Conservation (phyloP, 37 sponge, comb jelly and placozoan species). For the Crambe crambe region DNA sequence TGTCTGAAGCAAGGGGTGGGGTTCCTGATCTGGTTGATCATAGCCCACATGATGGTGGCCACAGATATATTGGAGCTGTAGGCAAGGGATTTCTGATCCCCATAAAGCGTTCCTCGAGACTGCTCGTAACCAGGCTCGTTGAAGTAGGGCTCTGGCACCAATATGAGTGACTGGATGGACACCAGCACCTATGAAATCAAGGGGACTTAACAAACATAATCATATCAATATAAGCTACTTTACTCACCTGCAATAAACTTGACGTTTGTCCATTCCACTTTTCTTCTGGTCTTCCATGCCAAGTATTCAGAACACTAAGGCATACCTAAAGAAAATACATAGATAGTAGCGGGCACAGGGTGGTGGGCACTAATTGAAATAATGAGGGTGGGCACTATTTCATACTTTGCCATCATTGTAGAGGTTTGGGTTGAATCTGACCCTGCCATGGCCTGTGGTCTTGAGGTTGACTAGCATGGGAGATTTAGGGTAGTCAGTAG, state of each 20-base stretch:
- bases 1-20: conserved; percentile 86
- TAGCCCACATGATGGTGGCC: conserved; percentile 89
- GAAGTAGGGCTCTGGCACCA: conserved; percentile 96
- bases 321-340: conserved; percentile 74
- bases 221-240: too few relatives aligned
- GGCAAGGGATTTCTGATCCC: conserved; percentile 71
- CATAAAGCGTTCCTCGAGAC: conserved; percentile 73
- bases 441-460: conserved; percentile 84
- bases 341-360: too few relatives aligned
- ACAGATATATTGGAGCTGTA: conserved; percentile 81
- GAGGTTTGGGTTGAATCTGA: conserved; percentile 94
- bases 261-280: conserved; percentile 88
- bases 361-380: too few relatives aligned
- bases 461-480: conserved; percentile 90
- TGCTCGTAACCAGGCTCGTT: conserved; percentile 98
- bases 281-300: conserved; percentile 94
- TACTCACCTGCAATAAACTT: conserved; percentile 76
- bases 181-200: conserved; percentile 73
- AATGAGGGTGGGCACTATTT: too few relatives aligned
- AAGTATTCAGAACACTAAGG: conserved; percentile 91
- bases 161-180: conserved; percentile 93
- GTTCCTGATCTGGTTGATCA: conserved; percentile 81
- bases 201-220: background rate
- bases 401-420: conserved; percentile 92
- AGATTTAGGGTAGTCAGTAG: conserved; percentile 72